Percentiles rank a stretch among this genome's conserved stretches.
These are phyloP conservation scores for Meleagris gallopavo DNA, from an alignment of 2,113 vertebrate genomes.

Conservation along the genomic window DNA sequence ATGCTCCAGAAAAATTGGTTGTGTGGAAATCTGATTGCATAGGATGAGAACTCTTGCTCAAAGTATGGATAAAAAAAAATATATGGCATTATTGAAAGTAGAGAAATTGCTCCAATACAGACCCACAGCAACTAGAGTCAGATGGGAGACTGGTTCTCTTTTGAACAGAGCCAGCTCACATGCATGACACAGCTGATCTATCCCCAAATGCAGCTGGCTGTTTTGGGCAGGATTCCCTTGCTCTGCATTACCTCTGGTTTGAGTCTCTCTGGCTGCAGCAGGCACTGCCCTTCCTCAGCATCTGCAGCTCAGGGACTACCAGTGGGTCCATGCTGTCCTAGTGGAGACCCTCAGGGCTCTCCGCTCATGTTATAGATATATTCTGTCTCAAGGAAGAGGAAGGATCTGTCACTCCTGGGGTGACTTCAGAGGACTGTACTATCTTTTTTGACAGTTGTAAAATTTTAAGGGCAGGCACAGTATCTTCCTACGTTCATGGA, in stretches of 20 bases:
- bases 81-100: background rate
- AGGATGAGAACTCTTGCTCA: background rate
- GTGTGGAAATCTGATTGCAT: background rate
- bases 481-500: background rate
- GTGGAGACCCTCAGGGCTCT: accelerated
- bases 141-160: background rate
- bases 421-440: background rate
- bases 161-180: background rate
- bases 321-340: background rate
- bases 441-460: background rate
- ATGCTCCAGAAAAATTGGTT: background rate
- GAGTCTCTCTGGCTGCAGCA: background rate
- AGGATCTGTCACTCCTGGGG: background rate
- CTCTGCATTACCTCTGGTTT: background rate
- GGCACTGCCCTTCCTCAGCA: background rate
- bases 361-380: background rate
- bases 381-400: background rate
- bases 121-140: background rate
- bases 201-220: background rate
- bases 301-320: background rate
- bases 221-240: background rate
- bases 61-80: background rate
- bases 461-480: background rate
- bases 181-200: background rate
- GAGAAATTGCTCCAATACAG: background rate